Percentiles rank a stretch among this genome's conserved stretches.
Evolutionary conservation across 2,113 vertebrate genomes (phyloP).

Genomic region (Syngnathus scovelli): DNA sequence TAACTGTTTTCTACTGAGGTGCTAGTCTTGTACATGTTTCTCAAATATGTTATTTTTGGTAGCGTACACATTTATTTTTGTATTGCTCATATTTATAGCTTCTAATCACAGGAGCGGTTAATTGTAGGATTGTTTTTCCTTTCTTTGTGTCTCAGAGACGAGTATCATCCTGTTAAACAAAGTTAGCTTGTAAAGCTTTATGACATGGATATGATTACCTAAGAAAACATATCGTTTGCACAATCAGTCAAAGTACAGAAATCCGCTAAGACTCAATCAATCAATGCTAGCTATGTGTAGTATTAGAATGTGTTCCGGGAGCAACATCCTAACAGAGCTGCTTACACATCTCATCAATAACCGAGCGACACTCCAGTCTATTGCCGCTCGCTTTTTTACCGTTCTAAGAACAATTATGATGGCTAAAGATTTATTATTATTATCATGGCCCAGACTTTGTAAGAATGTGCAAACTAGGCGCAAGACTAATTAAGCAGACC

Average conservation of each 20-base stretch:
- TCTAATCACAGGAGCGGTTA: no score
- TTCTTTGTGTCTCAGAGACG: no score
- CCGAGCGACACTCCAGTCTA: conserved; percentile 60
- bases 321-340: conserved; percentile 59
- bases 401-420: conserved; percentile 68
- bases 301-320: conserved; percentile 16
- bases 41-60: no score
- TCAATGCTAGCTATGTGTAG: conserved; percentile 8
- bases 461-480: conserved; percentile 66
- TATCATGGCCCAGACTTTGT: conserved; percentile 71
- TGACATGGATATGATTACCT: not conserved
- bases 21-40: no score
- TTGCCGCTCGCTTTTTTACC: conserved; percentile 33
- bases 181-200: not conserved
- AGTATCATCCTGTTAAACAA: not conserved
- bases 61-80: no score
- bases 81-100: no score
- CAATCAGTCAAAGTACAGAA: conserved; percentile 36
- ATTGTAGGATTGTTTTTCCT: no score
- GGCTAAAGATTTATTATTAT: conserved; percentile 68
- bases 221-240: not conserved
- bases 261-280: conserved; percentile 20
- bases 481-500: conserved; percentile 75
- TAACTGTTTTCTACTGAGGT: no score
- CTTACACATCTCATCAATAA: conserved; percentile 71